Evolutionary conservation across 2,888 invertebrate genomes (phyloP).

Genomic region (Synergus umbraculus): DNA sequence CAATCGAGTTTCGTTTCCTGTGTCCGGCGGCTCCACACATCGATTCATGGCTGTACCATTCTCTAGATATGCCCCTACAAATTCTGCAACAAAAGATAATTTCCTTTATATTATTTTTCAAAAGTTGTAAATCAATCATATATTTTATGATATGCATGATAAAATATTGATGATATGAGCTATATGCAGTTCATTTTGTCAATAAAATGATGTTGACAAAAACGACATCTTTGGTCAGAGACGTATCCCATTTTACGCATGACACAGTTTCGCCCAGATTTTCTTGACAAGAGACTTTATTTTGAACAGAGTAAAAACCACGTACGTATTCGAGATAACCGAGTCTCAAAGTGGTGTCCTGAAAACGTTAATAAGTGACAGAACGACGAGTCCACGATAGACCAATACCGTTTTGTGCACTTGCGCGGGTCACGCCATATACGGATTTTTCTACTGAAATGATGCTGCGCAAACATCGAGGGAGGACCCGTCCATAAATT

Average conservation of each 20-base stretch:
- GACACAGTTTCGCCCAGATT: neutral
- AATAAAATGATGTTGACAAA: no score
- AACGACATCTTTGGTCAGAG: neutral
- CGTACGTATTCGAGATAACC: neutral
- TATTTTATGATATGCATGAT: no score
- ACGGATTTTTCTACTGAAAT: slow-evolving; percentile 8
- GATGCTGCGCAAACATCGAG: slow-evolving; percentile 10
- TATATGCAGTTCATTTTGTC: no score
- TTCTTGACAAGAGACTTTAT: neutral
- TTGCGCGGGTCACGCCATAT: slow-evolving; percentile 19
- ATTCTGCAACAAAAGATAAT: neutral
- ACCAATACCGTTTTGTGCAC: slow-evolving; percentile 20
- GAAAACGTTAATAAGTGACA: neutral
- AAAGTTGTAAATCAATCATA: neutral
- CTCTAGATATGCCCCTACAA: slow-evolving; percentile 46
- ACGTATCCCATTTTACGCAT: no score
- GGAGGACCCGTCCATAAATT: neutral
- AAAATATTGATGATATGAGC: no score
- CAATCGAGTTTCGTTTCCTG: slow-evolving; percentile 48
- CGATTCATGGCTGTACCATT: slow-evolving; percentile 68
- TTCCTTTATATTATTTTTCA: neutral
- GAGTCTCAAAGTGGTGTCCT: neutral
- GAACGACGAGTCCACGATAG: slow-evolving; percentile 3
- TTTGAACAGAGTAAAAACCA: neutral
- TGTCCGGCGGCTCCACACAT: slow-evolving; percentile 58